Evolutionary conservation across 2,797 vertebrate species (phyloP), one percentile per base, ranked within the genome.

Genomic region (Erethizon dorsatum): DNA sequence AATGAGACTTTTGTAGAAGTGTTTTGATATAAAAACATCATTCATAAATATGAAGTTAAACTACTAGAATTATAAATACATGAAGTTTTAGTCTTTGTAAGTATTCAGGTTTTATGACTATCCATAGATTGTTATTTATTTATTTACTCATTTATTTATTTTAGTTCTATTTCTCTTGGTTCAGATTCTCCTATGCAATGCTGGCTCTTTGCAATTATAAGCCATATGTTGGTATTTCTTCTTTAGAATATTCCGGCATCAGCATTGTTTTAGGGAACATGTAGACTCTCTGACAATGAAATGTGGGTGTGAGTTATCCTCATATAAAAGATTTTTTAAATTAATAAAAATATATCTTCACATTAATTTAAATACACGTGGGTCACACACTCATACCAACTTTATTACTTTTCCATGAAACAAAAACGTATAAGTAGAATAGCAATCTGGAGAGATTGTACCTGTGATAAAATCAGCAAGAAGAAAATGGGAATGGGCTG

Each of bases 301-400:
- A 54, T 73, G 47, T 80, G 57, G 78, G n/a, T 90, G 50, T 88
- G 61, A 91, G 45, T 91, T 86, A 75, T 65, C 95, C 90, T 92
- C 67, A 67, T 67, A 13, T 83, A 83, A 88, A 96, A 61, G 9
- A 45, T 59, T 87, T 93, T 90, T 33, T 61, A 90, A 96, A 33
- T 96, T 50, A 31, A 4, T 54, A 41, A 89, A 82, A 94, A 83
- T 41, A 96, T 50, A 31, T 10, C 96, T 96, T 94, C 92, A 28
- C 52, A 75, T 22, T 90, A 80, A 90, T 90, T 98, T 83, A 85
- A 82, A 52, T 97, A 4, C 0, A 61, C 71, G 73, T 61, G 14
- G 83, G 7, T 91, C 45, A 85, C 52, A 90, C 24, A 56, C 5
- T 83, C 47, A 91, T 1, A 59, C 22, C 14, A 79, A 65, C 28